These are phyloP conservation scores for Trochalopteron elliotii DNA, from an alignment of 2,113 vertebrate species.

Conservation along the genomic window DNA sequence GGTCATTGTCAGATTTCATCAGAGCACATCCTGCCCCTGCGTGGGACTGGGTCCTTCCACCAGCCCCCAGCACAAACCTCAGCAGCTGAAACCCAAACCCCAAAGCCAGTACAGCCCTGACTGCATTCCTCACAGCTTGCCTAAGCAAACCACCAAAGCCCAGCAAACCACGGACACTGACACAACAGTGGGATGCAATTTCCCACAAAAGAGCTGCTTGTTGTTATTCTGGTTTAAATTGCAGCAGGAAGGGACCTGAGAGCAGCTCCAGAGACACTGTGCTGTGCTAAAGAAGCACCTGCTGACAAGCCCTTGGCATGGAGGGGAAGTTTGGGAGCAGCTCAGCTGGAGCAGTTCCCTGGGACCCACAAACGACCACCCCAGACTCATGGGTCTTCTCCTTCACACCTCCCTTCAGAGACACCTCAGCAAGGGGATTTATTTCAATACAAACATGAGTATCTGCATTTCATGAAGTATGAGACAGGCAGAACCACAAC, in stretches of 20 bases:
- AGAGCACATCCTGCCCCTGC: not conserved
- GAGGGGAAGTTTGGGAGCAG: not conserved
- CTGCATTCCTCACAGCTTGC: not conserved
- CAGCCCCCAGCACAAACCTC: not conserved
- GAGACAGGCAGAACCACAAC: not conserved
- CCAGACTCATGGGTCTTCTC: accelerated
- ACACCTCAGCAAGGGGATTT: not conserved
- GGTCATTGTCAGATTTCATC: not conserved
- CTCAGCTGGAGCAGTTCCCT: not conserved
- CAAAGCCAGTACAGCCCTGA: not conserved
- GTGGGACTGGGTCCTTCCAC: not conserved
- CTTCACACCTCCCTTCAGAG: not conserved
- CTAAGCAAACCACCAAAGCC: not conserved
- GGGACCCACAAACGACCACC: accelerated
- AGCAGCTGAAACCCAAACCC: not conserved
- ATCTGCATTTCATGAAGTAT: not conserved
- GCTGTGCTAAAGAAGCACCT: not conserved
- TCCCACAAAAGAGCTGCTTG: not conserved
- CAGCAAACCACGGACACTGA: not conserved
- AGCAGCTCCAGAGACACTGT: accelerated
- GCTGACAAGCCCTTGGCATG: not conserved
- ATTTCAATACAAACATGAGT: not conserved
- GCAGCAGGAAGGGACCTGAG: not conserved
- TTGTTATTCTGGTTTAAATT: not conserved
- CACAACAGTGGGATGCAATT: accelerated